Percentiles rank a stretch among this genome's conserved stretches.
Evolutionary conservation across 2,888 invertebrate species (phyloP).

Genomic region (Bruchidius siliquastri): DNA sequence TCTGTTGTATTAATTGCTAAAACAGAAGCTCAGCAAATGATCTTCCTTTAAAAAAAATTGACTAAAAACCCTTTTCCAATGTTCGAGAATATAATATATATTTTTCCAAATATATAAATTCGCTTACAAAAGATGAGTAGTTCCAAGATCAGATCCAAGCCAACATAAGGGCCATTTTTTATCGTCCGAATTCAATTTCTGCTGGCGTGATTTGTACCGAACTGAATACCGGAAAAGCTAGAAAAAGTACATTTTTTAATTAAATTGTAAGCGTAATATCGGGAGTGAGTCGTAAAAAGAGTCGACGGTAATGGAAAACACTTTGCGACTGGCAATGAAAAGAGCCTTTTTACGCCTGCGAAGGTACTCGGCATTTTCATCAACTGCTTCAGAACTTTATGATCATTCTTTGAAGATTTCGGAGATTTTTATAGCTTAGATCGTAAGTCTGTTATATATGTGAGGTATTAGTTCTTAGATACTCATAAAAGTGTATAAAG

Average conservation of each 20-base stretch:
- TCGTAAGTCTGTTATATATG: too few relatives aligned
- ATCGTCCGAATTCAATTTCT: constrained; percentile 6
- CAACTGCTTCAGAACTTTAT: constrained; percentile 12
- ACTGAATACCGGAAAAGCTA: not conserved
- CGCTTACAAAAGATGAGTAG: too few relatives aligned
- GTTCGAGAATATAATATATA: too few relatives aligned
- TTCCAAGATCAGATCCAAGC: too few relatives aligned
- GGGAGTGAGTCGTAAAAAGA: constrained; percentile 6
- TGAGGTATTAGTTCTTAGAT: too few relatives aligned
- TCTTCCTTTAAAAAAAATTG: too few relatives aligned
- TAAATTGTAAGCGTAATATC: constrained; percentile 11
- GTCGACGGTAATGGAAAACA: constrained; percentile 11
- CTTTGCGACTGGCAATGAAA: constrained; percentile 6
- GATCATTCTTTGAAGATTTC: constrained; percentile 2
- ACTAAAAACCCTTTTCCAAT: too few relatives aligned
- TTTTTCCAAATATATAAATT: too few relatives aligned
- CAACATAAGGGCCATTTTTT: too few relatives aligned
- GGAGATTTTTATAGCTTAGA: not conserved
- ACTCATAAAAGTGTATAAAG: too few relatives aligned
- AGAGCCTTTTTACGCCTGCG: not conserved
- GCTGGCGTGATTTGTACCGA: constrained; percentile 9
- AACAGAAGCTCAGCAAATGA: too few relatives aligned
- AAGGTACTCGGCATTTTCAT: constrained; percentile 9
- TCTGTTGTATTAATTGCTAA: too few relatives aligned
- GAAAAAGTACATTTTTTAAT: constrained; percentile 12